phyloP scores from a whole-genome alignment of 2,888 invertebrate species.

The Ariolimax columbianus region DNA sequence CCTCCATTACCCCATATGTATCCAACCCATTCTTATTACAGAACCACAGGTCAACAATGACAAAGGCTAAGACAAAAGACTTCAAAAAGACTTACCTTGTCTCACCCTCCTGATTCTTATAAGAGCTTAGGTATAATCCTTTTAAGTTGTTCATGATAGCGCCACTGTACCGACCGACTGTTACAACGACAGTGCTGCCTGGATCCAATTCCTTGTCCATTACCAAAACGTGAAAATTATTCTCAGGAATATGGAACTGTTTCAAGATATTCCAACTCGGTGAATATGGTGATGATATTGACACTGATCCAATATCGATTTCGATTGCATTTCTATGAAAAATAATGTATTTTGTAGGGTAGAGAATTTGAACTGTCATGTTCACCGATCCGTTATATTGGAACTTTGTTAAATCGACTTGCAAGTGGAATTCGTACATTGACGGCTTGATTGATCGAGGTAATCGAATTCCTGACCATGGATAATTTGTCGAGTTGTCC shows the following conservation, averaged over 20 bases:
- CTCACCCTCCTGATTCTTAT: slow-evolving; percentile 56
- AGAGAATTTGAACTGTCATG: slow-evolving; percentile 58
- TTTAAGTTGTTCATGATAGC: slow-evolving; percentile 60
- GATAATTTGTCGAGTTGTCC: slow-evolving; percentile 33
- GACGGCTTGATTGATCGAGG: slow-evolving; percentile 63
- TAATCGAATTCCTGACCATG: slow-evolving; percentile 63
- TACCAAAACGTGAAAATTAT: slow-evolving; percentile 65
- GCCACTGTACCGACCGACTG: slow-evolving; percentile 61
- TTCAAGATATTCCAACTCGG: slow-evolving; percentile 55
- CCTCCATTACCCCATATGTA: too few species aligned
- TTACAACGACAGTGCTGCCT: slow-evolving; percentile 43
- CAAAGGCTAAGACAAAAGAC: too few species aligned
- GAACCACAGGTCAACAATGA: too few species aligned
- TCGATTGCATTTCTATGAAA: slow-evolving; percentile 61
- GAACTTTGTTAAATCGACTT: slow-evolving; percentile 60
- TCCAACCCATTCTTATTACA: too few species aligned
- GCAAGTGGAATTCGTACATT: slow-evolving; percentile 65
- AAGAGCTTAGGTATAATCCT: slow-evolving; percentile 68
- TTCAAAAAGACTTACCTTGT: slow-evolving; percentile 55
- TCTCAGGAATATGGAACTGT: slow-evolving; percentile 58
- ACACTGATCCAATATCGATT: slow-evolving; percentile 52
- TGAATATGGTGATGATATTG: slow-evolving; percentile 43
- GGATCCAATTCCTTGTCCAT: slow-evolving; percentile 57
- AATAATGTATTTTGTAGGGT: slow-evolving; percentile 62
- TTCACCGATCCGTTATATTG: slow-evolving; percentile 63